phyloP scores from a whole-genome alignment of 64 coral and sea anemone genomes.

The Montipora cactus region DNA sequence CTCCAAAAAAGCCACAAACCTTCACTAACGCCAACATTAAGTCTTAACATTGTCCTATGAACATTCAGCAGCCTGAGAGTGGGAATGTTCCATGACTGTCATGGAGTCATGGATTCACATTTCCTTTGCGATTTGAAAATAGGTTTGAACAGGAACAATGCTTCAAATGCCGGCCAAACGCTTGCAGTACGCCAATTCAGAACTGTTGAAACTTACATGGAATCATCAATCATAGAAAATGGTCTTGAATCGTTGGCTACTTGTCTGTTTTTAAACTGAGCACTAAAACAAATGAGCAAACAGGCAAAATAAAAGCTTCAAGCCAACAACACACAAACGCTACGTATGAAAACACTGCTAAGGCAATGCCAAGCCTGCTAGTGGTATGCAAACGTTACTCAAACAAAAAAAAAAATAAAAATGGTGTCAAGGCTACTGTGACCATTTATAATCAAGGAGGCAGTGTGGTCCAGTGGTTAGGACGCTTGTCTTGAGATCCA shows the following conservation, averaged over 20 bases:
- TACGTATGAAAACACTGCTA: background rate
- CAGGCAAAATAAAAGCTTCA: slow-evolving; percentile 51
- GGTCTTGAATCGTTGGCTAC: slow-evolving; percentile 30
- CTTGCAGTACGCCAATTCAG: background rate
- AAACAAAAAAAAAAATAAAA: too few relatives aligned
- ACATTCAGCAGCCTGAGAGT: too few relatives aligned
- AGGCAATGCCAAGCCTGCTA: background rate
- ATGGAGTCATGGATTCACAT: too few relatives aligned
- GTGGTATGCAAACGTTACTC: background rate
- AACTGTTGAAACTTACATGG: slow-evolving; percentile 37
- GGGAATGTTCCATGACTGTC: too few relatives aligned
- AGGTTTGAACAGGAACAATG: too few relatives aligned
- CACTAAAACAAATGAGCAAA: slow-evolving; percentile 57
- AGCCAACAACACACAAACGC: slow-evolving; percentile 37
- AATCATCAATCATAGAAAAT: slow-evolving; percentile 50
- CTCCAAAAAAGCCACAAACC: background rate
- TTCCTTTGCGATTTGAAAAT: too few relatives aligned
- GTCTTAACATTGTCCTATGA: background rate
- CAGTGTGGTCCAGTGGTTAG: too few relatives aligned
- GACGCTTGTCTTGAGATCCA: too few relatives aligned
- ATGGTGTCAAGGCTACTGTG: too few relatives aligned
- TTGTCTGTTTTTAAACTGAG: slow-evolving; percentile 48
- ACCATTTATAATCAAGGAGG: too few relatives aligned
- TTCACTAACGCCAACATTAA: background rate
- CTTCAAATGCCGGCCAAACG: too few relatives aligned